A percentile compares a stretch with the other conserved stretches of the same genome.
These are phyloP conservation scores for Synergus umbraculus DNA, from an alignment of 2,888 invertebrate genomes.

Conservation along the genomic window DNA sequence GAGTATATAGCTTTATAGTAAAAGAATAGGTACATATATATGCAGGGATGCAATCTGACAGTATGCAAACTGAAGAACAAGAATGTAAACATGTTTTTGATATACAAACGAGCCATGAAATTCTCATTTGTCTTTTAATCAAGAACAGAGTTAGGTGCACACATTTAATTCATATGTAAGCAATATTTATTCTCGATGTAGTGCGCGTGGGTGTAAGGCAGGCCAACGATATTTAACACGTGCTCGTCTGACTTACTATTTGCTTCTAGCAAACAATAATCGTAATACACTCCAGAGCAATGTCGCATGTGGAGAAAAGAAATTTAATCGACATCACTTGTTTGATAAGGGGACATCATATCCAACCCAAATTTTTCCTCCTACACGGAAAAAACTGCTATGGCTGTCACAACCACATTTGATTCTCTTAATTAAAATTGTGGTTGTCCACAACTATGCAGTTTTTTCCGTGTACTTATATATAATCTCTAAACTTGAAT, in stretches of 20 bases:
- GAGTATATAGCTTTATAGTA: no score
- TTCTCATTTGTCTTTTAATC: constrained; percentile 17
- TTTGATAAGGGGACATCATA: not conserved
- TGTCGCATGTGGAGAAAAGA: not conserved
- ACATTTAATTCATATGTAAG: constrained; percentile 17
- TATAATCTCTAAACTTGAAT: no score
- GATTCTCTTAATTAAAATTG: no score
- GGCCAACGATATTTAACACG: constrained; percentile 11
- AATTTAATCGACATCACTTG: not conserved
- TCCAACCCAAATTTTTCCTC: not conserved
- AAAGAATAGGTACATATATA: no score
- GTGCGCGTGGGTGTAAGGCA: constrained; percentile 27
- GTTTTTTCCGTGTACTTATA: no score
- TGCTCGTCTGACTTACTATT: constrained; percentile 16
- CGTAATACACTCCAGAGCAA: not conserved
- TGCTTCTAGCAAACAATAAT: constrained; percentile 31
- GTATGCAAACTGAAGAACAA: not conserved
- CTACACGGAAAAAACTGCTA: no score
- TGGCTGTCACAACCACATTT: no score
- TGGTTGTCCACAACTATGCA: no score
- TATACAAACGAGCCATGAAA: constrained; percentile 4
- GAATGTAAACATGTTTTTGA: constrained; percentile 11
- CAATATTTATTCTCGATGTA: constrained; percentile 16
- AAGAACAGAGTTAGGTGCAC: not conserved
- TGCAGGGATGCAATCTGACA: not conserved